Base-by-base conservation (phyloP, 2,797 vertebrate genomes). In the Pempheris klunzingeri region DNA sequence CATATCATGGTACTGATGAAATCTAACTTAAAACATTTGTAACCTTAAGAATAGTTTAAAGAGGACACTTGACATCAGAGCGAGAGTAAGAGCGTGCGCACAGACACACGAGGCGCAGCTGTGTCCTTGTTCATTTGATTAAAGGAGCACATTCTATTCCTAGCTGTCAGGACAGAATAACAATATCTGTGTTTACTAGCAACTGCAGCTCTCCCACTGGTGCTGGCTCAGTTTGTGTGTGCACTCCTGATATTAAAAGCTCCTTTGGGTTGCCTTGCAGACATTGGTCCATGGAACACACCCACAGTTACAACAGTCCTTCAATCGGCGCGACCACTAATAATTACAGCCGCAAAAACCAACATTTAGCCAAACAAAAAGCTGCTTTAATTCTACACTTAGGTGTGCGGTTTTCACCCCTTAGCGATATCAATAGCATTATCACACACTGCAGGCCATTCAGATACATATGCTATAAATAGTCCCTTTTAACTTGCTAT, bases 131-230 rank as follows among this genome's bases (percentile, higher is more conserved):
- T 49, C 49, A 63, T 76, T 49, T 62, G 22, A 78, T 50, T 50
- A 39, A 63, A 86, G 68, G 58, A 67, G 55, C 54, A 71, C 50
- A 43, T 62, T 79, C 74, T 90, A 86, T 90, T 91, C 63, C 64
- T 68, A 66, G 81, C 71, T 70, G 44, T 82, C 49, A 24, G 68
- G 61, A 66, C 28, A 38, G 66, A 58, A 80, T 52, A 84, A 74
- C 74, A 74, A 62, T 38, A 71, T 60, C 63, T 72, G 59, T 83
- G 81, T 91, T 87, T 89, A 84, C 84, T 82, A 86, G 83, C 82
- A 68, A 78, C 64, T 9, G 57, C 60, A 49, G 61, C n/a, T 76
- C 44, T 70, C 8, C 67, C 43, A 6, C 26, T 20, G 50, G 53
- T 15, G 28, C 30, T 43, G 41, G 26, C 66, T 68, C 44, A 61